Conservation (phyloP, 30 jellyfish, hydroid and myxozoan genomes). For the Morbakka virulenta region DNA sequence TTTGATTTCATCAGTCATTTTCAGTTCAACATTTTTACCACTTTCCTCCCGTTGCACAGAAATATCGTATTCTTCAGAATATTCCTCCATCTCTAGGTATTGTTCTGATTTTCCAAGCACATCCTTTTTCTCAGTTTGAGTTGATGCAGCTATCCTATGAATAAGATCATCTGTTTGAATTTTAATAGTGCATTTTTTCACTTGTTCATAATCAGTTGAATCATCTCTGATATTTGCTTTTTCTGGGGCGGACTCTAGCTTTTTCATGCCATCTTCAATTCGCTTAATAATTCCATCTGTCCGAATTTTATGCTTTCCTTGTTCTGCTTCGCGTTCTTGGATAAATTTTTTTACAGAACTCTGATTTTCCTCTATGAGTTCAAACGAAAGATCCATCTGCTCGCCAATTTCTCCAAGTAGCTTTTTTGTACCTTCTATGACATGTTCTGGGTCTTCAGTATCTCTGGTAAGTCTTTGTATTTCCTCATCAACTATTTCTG, state of each 20-base stretch:
- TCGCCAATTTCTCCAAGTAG: constrained; percentile 48
- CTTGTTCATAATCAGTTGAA: neutral
- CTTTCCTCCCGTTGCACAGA: neutral
- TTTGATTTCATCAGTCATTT: neutral
- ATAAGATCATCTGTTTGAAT: neutral
- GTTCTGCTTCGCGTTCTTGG: constrained; percentile 46
- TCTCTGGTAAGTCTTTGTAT: constrained; percentile 13
- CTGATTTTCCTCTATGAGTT: constrained; percentile 53
- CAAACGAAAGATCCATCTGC: constrained; percentile 57
- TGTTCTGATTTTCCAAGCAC: neutral
- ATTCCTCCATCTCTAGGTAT: neutral
- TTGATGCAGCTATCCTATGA: no score
- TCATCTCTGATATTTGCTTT: neutral
- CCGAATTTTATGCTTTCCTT: constrained; percentile 44
- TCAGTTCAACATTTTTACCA: neutral
- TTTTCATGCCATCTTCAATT: constrained; percentile 41
- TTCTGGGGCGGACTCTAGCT: neutral
- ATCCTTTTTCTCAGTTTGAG: neutral
- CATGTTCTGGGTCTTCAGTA: constrained; percentile 16
- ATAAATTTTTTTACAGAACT: constrained; percentile 39
- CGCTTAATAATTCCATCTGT: constrained; percentile 51
- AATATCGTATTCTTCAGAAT: neutral
- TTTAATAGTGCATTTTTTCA: constrained; percentile 9
- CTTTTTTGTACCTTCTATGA: constrained; percentile 32
- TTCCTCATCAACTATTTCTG: constrained; percentile 6